Percentiles rank a stretch among this genome's conserved stretches.
These are phyloP conservation scores for Cyphomyrus discorhynchus DNA, from an alignment of 2,113 vertebrate genomes.

Conservation along the genomic window DNA sequence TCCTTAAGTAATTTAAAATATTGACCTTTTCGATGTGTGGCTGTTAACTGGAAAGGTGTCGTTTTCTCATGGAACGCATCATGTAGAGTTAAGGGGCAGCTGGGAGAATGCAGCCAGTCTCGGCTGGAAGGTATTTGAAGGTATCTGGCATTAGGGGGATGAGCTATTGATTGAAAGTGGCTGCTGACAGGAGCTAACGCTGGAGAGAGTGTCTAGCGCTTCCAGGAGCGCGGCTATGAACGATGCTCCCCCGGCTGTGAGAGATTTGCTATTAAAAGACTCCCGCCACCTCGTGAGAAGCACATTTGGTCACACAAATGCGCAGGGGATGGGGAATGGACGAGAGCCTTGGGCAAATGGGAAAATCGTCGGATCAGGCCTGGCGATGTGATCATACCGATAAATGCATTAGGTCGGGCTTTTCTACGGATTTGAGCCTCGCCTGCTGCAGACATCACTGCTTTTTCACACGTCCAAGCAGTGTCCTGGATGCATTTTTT, in stretches of 20 bases:
- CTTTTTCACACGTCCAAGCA: not conserved
- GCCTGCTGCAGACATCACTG: not conserved
- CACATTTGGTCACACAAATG: slow-evolving; percentile 1
- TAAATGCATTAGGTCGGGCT: not conserved
- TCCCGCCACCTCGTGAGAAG: not conserved
- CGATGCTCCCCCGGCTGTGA: slow-evolving; percentile 5
- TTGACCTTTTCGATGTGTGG: slow-evolving; percentile 13
- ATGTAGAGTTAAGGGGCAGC: slow-evolving; percentile 11
- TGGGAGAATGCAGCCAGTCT: not conserved
- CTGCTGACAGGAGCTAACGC: slow-evolving; percentile 9
- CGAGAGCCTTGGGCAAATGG: not conserved
- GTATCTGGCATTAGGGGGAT: slow-evolving; percentile 13
- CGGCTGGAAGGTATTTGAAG: not conserved
- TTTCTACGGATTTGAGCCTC: not conserved
- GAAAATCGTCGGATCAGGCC: not conserved
- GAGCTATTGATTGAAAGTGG: slow-evolving; percentile 19
- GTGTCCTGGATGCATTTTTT: not conserved
- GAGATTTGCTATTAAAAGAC: slow-evolving; percentile 16
- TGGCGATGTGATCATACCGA: not conserved
- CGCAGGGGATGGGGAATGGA: slow-evolving; percentile 11
- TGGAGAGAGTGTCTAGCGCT: slow-evolving; percentile 11
- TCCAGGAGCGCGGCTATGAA: slow-evolving; percentile 15
- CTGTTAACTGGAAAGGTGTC: not conserved
- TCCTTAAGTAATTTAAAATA: not conserved
- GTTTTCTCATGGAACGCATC: not conserved